Percentiles rank a stretch among this genome's conserved stretches.
Evolutionary conservation across 2,797 vertebrate genomes (phyloP).

Genomic region (Astyanax mexicanus): DNA sequence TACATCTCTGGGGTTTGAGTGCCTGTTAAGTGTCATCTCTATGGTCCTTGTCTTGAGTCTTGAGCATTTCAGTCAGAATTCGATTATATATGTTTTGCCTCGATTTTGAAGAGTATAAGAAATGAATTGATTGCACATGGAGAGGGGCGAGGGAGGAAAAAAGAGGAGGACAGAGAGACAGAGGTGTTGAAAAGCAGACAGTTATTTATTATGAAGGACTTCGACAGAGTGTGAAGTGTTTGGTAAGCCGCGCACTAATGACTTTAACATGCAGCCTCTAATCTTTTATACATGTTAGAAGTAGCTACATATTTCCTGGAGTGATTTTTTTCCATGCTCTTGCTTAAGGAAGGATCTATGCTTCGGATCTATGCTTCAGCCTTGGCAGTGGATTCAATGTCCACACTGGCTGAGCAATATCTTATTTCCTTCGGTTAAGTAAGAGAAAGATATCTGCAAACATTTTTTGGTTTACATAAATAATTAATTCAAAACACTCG

Average conservation of each 20-base stretch:
- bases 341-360: neutral
- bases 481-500: too few species aligned
- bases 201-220: neutral
- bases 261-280: conserved; percentile 13
- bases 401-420: too few species aligned
- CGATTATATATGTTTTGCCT: too few species aligned
- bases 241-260: conserved; percentile 1
- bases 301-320: conserved; percentile 14
- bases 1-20: too few species aligned
- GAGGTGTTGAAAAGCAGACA: neutral
- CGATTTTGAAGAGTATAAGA: neutral
- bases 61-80: too few species aligned
- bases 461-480: too few species aligned
- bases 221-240: neutral
- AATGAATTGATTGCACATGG: conserved; percentile 17
- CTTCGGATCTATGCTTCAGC: conserved; percentile 11
- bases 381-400: neutral
- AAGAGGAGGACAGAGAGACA: neutral
- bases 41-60: too few species aligned
- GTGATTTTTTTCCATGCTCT: neutral
- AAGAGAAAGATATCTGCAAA: too few species aligned
- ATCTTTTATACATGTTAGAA: conserved; percentile 22
- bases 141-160: conserved; percentile 34
- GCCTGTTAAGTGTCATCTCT: too few species aligned
- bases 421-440: too few species aligned